These are phyloP conservation scores for Centrocercus urophasianus DNA, from an alignment of 2,113 vertebrate genomes.

Conservation along the genomic window DNA sequence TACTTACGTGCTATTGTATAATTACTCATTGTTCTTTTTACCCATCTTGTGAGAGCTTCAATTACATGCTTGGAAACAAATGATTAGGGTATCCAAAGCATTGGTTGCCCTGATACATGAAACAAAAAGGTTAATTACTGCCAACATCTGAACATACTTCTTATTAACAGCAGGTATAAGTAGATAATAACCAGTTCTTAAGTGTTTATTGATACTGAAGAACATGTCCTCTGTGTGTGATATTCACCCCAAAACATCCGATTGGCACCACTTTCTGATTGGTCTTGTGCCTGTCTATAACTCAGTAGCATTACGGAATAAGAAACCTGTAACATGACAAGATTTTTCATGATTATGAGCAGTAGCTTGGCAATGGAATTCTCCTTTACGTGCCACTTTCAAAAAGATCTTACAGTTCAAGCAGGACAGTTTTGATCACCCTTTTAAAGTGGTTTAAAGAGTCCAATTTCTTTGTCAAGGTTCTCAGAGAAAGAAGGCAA, in stretches of 20 bases:
- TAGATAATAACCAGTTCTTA: background rate
- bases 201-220: too few species aligned
- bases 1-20: background rate
- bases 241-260: background rate
- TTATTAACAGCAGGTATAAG: background rate
- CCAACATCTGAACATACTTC: background rate
- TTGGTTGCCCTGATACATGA: background rate
- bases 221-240: background rate
- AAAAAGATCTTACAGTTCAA: conserved; percentile 37
- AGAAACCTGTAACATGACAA: background rate
- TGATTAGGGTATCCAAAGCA: background rate
- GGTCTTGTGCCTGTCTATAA: background rate
- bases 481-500: conserved; percentile 53
- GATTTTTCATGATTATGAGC: conserved; percentile 43
- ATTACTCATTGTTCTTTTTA: background rate
- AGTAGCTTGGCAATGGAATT: background rate
- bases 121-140: background rate
- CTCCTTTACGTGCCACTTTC: conserved; percentile 49
- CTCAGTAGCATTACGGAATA: background rate
- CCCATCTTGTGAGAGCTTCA: background rate
- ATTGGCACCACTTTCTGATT: background rate
- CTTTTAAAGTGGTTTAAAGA: conserved; percentile 59
- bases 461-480: conserved; percentile 78
- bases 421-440: conserved; percentile 59
- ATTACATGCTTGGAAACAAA: background rate